Percentiles rank a stretch among this genome's conserved stretches.
Conservation (phyloP, 2,888 invertebrate genomes). For the Rotaria magnacalcarata region DNA sequence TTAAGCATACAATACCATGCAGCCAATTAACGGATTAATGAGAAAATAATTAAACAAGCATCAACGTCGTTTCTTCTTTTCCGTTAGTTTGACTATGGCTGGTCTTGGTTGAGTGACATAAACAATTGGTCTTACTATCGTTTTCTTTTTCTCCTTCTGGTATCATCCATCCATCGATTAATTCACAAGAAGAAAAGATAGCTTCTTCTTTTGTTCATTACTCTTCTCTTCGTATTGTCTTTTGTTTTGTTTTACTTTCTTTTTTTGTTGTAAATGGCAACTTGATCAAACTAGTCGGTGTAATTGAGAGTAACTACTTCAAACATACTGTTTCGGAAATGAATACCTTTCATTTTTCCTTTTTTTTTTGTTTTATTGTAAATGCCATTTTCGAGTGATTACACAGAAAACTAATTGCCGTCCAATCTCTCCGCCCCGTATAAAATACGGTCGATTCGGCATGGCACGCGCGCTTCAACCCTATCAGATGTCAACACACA, state of each 20-base stretch:
- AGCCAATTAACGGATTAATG: conserved; percentile 26
- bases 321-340: not conserved
- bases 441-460: not conserved
- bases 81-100: not conserved
- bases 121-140: not conserved
- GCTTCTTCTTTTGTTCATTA: not conserved
- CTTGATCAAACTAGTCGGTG: not conserved
- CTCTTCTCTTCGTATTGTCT: not conserved
- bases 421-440: conserved; percentile 9
- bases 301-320: not conserved
- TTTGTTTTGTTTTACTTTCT: not conserved
- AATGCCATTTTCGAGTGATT: conserved; percentile 8
- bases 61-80: not conserved
- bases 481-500: conserved; percentile 1
- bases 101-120: conserved; percentile 33
- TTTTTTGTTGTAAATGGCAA: not conserved
- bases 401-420: not conserved
- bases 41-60: conserved; percentile 31
- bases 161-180: conserved; percentile 12
- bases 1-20: conserved; percentile 1
- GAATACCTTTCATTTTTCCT: not conserved
- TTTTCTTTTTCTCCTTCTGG: conserved; percentile 28
- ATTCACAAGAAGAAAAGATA: not conserved
- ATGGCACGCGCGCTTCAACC: not conserved
- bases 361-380: not conserved